Conservation (phyloP, 2,113 vertebrate genomes). For the Cavia porcellus region DNA sequence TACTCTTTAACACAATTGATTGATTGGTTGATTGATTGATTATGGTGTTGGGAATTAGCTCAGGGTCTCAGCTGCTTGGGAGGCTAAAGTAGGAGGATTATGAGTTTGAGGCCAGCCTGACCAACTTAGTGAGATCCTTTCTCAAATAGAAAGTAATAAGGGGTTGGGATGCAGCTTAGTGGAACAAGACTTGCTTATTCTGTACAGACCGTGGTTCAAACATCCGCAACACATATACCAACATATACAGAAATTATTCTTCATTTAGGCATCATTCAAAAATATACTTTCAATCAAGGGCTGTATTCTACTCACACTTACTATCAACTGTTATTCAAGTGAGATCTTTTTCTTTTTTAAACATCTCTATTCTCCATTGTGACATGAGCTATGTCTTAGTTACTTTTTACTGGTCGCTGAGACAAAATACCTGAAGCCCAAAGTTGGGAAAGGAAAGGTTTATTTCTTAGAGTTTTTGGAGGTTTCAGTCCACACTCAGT, state of each 20-base stretch:
- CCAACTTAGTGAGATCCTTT: background rate
- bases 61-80: background rate
- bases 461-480: no score
- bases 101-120: background rate
- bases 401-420: no score
- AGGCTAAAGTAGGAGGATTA: background rate
- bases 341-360: background rate
- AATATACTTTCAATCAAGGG: background rate
- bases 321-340: background rate
- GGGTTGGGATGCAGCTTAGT: background rate
- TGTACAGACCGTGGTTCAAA: background rate
- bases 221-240: background rate
- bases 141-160: background rate
- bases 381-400: background rate
- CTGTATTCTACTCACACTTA: background rate
- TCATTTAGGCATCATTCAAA: background rate
- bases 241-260: background rate
- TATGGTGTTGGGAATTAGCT: background rate
- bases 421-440: no score
- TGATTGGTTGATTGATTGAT: background rate
- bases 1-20: background rate
- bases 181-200: background rate
- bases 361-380: background rate
- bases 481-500: no score
- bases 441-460: no score